A percentile compares a stretch with the other conserved stretches of the same genome.
phyloP scores from a whole-genome alignment of 2,797 vertebrate species.

The Alcedo atthis region DNA sequence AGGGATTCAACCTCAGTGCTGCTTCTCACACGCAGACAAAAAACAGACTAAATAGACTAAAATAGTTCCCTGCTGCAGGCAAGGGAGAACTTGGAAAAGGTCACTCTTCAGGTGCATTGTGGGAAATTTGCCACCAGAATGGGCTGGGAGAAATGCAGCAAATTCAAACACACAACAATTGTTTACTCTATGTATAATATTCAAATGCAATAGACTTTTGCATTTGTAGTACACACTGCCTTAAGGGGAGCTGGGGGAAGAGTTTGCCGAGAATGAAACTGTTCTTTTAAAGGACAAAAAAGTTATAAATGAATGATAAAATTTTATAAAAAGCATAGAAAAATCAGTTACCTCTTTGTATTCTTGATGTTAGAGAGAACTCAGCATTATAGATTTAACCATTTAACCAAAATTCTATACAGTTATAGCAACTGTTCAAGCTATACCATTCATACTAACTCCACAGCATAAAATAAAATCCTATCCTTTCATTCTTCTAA shows the following conservation, averaged over 20 bases:
- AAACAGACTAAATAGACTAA: not conserved
- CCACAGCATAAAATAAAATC: not conserved
- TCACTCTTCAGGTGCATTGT: not conserved
- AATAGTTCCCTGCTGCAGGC: not conserved
- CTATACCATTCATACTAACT: not conserved
- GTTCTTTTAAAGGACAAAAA: not conserved
- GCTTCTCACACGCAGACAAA: not conserved
- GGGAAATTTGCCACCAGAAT: not conserved
- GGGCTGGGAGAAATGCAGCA: not conserved
- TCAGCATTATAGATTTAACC: not conserved
- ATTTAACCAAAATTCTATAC: not conserved
- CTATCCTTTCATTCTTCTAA: not conserved
- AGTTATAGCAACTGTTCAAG: not conserved
- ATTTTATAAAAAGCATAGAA: not conserved
- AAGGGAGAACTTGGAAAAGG: not conserved
- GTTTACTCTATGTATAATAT: not conserved
- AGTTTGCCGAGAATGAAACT: not conserved
- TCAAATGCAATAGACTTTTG: not conserved
- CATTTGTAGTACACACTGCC: not conserved
- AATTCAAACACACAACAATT: not conserved
- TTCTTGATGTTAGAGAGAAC: not conserved
- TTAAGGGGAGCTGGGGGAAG: not conserved
- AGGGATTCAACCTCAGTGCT: not conserved
- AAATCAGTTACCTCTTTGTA: not conserved
- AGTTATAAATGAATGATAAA: not conserved